Percentiles rank a stretch among this genome's conserved stretches.
Conservation (phyloP, 2,888 invertebrate species). For the Copidosoma aretas region DNA sequence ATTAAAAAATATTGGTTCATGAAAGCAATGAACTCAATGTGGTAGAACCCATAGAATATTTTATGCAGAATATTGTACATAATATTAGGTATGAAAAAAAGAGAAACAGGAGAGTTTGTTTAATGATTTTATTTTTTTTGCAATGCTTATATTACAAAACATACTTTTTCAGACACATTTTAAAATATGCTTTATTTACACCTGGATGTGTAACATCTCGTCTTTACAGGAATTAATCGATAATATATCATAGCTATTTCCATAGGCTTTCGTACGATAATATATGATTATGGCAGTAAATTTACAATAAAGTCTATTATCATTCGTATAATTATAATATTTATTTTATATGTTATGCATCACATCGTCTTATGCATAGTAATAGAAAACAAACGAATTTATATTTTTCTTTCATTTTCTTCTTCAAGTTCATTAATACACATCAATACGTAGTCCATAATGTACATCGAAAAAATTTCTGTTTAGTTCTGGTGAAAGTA, state of each 20-base stretch:
- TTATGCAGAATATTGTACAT: too few relatives aligned
- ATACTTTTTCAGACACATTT: constrained; percentile 63
- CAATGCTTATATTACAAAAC: constrained; percentile 63
- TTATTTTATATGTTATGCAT: constrained; percentile 51
- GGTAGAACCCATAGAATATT: too few relatives aligned
- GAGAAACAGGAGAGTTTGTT: constrained; percentile 41
- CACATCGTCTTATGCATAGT: constrained; percentile 42
- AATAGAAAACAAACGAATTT: constrained; percentile 32
- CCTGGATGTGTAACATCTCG: constrained; percentile 56
- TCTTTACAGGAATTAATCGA: constrained; percentile 59
- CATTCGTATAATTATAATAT: constrained; percentile 45
- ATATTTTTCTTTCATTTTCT: constrained; percentile 15
- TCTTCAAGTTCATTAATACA: constrained; percentile 16
- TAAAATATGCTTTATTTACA: constrained; percentile 63
- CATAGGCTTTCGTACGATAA: constrained; percentile 59
- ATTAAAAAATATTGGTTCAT: too few relatives aligned
- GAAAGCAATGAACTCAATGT: too few relatives aligned
- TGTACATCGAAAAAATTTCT: constrained; percentile 6
- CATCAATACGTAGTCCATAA: constrained; percentile 18
- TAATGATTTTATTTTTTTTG: constrained; percentile 60
- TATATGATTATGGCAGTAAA: constrained; percentile 63
- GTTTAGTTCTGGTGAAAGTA: constrained; percentile 13
- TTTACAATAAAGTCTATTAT: constrained; percentile 61
- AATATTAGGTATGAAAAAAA: constrained; percentile 13
- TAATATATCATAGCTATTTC: constrained; percentile 54